These are phyloP conservation scores for Emydura subglobosa DNA, from an alignment of 2,113 vertebrate genomes.

Conservation along the genomic window DNA sequence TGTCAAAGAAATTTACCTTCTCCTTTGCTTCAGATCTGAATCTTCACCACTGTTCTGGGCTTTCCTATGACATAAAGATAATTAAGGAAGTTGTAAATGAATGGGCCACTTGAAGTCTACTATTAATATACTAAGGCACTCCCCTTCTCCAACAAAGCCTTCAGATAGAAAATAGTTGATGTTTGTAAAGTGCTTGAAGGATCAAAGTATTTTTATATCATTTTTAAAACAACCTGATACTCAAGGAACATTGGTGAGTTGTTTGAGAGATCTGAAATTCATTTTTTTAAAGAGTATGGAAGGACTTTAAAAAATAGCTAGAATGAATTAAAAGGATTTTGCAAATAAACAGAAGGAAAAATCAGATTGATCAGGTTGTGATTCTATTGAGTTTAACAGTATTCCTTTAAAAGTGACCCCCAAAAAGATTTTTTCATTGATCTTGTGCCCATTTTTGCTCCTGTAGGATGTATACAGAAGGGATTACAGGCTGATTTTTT, in stretches of 20 bases:
- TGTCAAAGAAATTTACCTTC: conserved; percentile 80
- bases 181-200: neutral
- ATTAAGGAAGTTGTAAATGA: conserved; percentile 47
- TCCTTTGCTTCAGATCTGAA: conserved; percentile 85
- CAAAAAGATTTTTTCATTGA: neutral
- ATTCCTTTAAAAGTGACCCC: neutral
- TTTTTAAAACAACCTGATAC: neutral
- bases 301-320: neutral
- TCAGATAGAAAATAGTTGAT: neutral
- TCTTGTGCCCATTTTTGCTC: neutral
- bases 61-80: conserved; percentile 77
- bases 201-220: neutral
- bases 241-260: neutral
- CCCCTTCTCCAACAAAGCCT: neutral
- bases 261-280: neutral
- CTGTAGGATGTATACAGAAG: neutral
- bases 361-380: neutral
- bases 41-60: conserved; percentile 83
- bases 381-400: neutral
- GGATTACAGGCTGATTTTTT: neutral
- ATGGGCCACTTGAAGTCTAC: neutral
- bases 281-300: neutral
- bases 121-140: neutral
- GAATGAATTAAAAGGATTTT: neutral
- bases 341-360: neutral